phyloP scores from a whole-genome alignment of 1,140 invertebrate species.

The Drosophila lacteicornis region DNA sequence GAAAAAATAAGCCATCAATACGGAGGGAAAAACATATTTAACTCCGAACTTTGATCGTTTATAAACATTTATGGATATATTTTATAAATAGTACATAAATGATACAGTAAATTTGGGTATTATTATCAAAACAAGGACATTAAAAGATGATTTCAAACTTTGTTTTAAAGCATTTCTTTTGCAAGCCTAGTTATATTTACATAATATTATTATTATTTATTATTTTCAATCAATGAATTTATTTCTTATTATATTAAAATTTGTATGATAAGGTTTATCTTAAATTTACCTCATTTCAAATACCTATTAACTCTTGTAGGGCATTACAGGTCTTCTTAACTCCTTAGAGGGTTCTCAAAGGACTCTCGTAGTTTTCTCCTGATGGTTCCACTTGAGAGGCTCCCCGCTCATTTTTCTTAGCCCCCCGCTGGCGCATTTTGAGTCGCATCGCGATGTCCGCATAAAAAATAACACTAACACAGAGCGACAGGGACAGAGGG shows the following conservation, averaged over 20 bases:
- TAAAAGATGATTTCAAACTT: not conserved
- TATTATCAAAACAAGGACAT: not conserved
- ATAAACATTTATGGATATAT: not conserved
- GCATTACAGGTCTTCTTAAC: too few relatives aligned
- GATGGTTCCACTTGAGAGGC: too few relatives aligned
- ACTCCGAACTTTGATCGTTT: not conserved
- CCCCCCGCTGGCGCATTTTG: constrained; percentile 25
- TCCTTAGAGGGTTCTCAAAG: too few relatives aligned
- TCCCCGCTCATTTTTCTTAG: too few relatives aligned
- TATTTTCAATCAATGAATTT: too few relatives aligned
- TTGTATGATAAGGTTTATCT: too few relatives aligned
- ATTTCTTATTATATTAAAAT: too few relatives aligned
- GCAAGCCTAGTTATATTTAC: too few relatives aligned
- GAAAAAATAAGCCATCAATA: not conserved
- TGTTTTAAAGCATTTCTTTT: not conserved
- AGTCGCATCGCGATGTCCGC: constrained; percentile 42
- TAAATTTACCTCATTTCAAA: too few relatives aligned
- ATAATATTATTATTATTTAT: too few relatives aligned
- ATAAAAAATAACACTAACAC: constrained; percentile 63
- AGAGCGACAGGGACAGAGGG: constrained; percentile 7
- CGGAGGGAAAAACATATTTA: not conserved
- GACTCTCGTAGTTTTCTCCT: too few relatives aligned
- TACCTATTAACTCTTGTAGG: too few relatives aligned
- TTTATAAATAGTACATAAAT: not conserved
- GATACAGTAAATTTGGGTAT: not conserved